Evolutionary conservation across 1,140 invertebrate species (phyloP), one percentile per base, ranked within the genome.

Genomic region (Lysiphlebus fabarum): DNA sequence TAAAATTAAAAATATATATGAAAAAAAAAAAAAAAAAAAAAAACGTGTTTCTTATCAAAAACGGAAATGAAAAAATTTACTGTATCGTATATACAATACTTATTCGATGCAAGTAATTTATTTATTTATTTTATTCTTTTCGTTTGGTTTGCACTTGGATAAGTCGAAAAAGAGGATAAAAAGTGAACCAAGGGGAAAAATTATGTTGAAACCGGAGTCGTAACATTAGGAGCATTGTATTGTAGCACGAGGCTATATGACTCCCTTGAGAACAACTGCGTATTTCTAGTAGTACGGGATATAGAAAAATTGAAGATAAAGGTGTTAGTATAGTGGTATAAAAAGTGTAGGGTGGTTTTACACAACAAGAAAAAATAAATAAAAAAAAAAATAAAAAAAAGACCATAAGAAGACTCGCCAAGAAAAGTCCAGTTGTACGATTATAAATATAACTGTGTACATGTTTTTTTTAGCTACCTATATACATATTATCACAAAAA

Each of bases 201-300:
- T 76, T 75, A 77, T 74, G 70, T 75, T 65, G 74, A 77, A 76
- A 78, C 73, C 63, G 70, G 70, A 77, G 73, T 67, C 67, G 73
- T 79, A 78, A 79, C 75, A 79, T 78, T 79, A 79, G 77, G 71
- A 76, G 75, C 73, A 68, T 78, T 79, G 74, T 77, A 74, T 74
- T 76, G 76, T 75, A 77, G 71, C 68, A 66, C 68, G 59, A 66
- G 67, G 65, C 69, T 79, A 79, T 26, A 26, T 67, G 71, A 54
- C 68, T 74, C 77, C 65, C 76, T 34, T 12, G 76, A 68, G 77
- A 72, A 26, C 17, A 26, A 26, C 17, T 26, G 17, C 17, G 17
- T 45, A 26, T 58, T 56, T 56, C 54, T 11, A 26, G 40, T 11
- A 54, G 50, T 40, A n/a, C n/a, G 58, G 10, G 17, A 4, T 26